Base-by-base conservation (phyloP, 2,113 vertebrate genomes). In the Genyomyrus donnyi region DNA sequence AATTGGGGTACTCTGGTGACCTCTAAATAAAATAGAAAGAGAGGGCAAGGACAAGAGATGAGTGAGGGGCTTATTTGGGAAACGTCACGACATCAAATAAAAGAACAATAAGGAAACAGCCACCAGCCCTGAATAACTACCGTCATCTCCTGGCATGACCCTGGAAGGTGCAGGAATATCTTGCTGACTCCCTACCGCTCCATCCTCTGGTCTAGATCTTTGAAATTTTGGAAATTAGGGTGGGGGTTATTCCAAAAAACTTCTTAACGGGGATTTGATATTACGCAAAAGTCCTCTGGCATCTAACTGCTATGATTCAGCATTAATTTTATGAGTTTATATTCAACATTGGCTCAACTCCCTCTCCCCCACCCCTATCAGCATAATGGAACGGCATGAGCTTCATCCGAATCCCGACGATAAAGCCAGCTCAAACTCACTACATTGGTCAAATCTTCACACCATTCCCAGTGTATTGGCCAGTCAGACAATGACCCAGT, bases 1-100 rank as follows among this genome's bases (percentile, higher is more conserved):
- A 99, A 94, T 98, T 98, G 58, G 98, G 97, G 92, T 98, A 99
- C 93, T 99, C 98, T 1, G 98, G 97, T 91, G 98, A 98, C 88
- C 96, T 97, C 98, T 99, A 95, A 92, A 92, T 93, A 92, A 89
- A 93, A 88, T 0, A 91, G 84, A 93, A 92, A 62, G 56, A 58
- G 56, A 9, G 56, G 92, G 88, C 52, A 92, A 80, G 84, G 77
- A 74, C 45, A 87, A 5, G 27, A 31, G 49, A 19, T 17, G 48
- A n/a, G 8, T 11, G 39, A 56, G 10, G 27, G 27, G 7, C 24
- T n/a, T 24, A n/a, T 31, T 27, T 87, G 48, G 24, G n/a, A 86
- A 86, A n/a, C 8, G 10, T 27, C 48, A 86, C 9, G 6, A 27
- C 84, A 86, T n/a, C 24, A 48, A 86, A 86, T 31, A 50, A 85